These are phyloP conservation scores for Ctena decussata DNA, from an alignment of 2,888 invertebrate genomes.

Conservation along the genomic window DNA sequence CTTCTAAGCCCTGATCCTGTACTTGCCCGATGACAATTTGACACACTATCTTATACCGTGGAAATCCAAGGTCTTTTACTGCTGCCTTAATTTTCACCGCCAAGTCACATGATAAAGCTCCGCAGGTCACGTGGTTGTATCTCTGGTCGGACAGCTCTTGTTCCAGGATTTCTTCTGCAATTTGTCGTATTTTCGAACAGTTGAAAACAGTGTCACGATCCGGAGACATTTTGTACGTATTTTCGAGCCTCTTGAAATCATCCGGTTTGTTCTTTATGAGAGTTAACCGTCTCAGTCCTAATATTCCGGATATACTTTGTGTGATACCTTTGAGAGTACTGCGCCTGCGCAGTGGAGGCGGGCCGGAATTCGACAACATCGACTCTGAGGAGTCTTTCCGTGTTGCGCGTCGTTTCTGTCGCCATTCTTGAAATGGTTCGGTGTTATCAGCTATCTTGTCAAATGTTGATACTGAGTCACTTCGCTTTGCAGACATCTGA, in stretches of 20 bases:
- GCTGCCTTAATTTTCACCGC: conserved; percentile 74
- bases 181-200: conserved; percentile 45
- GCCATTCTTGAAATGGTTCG: background rate
- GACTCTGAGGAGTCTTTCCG: background rate
- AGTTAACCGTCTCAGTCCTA: conserved; percentile 40
- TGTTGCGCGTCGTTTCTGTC: background rate
- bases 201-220: conserved; percentile 56
- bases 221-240: conserved; percentile 75
- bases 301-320: conserved; percentile 39
- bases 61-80: conserved; percentile 74
- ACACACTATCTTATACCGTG: conserved; percentile 77
- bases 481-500: background rate
- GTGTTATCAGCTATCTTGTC: background rate
- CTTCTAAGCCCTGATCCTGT: conserved; percentile 70
- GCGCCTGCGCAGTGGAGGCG: conserved; percentile 31
- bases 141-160: conserved; percentile 57
- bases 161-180: conserved; percentile 62
- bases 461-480: background rate
- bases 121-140: conserved; percentile 70
- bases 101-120: conserved; percentile 68
- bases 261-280: background rate
- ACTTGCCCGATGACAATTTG: conserved; percentile 74
- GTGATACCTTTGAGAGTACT: conserved; percentile 62
- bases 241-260: conserved; percentile 19
- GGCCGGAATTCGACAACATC: background rate